phyloP scores from a whole-genome alignment of 2,113 vertebrate species.

The Prochilodus magdalenae region DNA sequence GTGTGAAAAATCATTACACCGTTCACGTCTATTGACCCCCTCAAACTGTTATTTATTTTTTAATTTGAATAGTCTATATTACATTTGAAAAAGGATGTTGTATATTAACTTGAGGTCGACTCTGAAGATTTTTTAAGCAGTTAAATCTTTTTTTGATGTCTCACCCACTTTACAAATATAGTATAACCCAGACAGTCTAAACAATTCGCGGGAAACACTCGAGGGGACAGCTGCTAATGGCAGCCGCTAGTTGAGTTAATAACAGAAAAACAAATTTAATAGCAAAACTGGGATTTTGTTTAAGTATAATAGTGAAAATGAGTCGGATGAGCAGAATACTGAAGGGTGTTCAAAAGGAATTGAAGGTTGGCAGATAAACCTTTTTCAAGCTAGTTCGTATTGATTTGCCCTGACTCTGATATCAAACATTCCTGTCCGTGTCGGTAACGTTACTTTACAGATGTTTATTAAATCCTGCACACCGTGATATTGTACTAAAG shows the following conservation, averaged over 20 bases:
- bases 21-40: too few species aligned
- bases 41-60: too few species aligned
- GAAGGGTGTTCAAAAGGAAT: conserved; percentile 29
- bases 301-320: conserved; percentile 22
- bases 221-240: not conserved
- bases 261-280: too few species aligned
- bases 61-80: too few species aligned
- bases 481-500: too few species aligned
- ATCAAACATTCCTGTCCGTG: too few species aligned
- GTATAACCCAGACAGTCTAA: not conserved
- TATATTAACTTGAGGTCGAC: not conserved
- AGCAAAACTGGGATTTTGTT: too few species aligned
- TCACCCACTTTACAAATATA: not conserved
- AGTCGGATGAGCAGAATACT: conserved; percentile 32
- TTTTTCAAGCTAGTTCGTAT: not conserved
- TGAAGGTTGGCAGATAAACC: not conserved
- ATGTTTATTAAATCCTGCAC: too few species aligned
- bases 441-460: too few species aligned
- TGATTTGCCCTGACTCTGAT: not conserved
- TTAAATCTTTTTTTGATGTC: not conserved
- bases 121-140: not conserved
- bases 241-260: not conserved
- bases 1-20: fast-evolving
- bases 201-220: conserved; percentile 26
- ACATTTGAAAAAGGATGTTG: too few species aligned